phyloP scores from a whole-genome alignment of 2,888 invertebrate species.

The Drosophila quinaria region DNA sequence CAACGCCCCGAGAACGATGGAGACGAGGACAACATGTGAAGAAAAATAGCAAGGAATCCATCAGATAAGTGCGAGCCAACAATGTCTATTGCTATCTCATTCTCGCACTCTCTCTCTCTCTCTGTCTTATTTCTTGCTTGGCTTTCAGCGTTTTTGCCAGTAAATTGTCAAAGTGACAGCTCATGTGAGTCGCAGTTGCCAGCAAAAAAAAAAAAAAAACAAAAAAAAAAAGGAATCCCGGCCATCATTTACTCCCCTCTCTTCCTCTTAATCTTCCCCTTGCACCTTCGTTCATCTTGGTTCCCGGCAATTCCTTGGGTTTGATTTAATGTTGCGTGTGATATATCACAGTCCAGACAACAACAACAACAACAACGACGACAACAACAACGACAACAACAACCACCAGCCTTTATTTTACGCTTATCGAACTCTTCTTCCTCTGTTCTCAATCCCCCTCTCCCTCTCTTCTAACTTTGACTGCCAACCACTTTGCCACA shows the following conservation, averaged over 20 bases:
- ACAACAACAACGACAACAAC: not conserved
- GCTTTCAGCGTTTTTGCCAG: conserved; percentile 60
- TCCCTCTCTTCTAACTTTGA: not conserved
- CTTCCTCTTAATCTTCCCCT: not conserved
- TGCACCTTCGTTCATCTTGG: conserved; percentile 48
- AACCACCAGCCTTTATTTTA: conserved; percentile 67
- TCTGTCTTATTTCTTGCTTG: conserved; percentile 15
- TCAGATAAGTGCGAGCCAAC: conserved; percentile 75
- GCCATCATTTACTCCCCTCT: conserved; percentile 63
- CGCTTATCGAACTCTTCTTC: conserved; percentile 68
- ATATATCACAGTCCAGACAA: conserved; percentile 76
- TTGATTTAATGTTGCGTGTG: conserved; percentile 84
- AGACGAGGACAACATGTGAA: conserved; percentile 60
- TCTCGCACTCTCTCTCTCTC: conserved; percentile 5
- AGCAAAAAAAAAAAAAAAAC: conserved; percentile 8
- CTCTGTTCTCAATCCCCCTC: conserved; percentile 5
- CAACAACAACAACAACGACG: conserved; percentile 11
- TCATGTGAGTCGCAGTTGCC: conserved; percentile 55
- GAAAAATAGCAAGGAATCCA: conserved; percentile 76
- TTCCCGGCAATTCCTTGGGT: conserved; percentile 60
- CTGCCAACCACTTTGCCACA: conserved; percentile 72
- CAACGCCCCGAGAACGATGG: conserved; percentile 44
- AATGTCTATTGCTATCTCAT: conserved; percentile 32
- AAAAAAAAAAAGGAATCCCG: conserved; percentile 43
- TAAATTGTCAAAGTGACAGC: conserved; percentile 84